These are phyloP conservation scores for Ancistrus triradiatus DNA, from an alignment of 2,113 vertebrate genomes.

Conservation along the genomic window DNA sequence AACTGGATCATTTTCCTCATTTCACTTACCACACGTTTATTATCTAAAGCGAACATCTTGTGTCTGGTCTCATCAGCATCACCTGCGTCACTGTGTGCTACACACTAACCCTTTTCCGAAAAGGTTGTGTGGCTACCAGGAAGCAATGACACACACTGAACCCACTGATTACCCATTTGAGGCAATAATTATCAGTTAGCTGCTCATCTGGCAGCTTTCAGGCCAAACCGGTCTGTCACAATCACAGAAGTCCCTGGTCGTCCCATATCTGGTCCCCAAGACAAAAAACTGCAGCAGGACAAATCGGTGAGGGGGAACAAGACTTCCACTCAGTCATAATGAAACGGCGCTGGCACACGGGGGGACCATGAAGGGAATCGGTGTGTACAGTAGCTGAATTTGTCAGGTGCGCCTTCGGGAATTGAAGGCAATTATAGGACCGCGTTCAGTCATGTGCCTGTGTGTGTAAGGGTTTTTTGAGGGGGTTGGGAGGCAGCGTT, in stretches of 20 bases:
- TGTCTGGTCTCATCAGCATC: too few relatives aligned
- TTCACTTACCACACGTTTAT: too few relatives aligned
- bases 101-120: too few relatives aligned
- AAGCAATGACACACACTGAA: neutral
- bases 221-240: conserved; percentile 20
- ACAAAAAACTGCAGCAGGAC: conserved; percentile 16
- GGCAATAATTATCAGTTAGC: conserved; percentile 44
- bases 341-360: conserved; percentile 41
- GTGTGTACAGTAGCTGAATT: conserved; percentile 45
- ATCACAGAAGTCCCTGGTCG: conserved; percentile 22
- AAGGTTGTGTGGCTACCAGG: too few relatives aligned
- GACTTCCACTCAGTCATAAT: conserved; percentile 50
- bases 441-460: conserved; percentile 9
- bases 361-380: conserved; percentile 28
- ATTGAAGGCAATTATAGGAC: conserved; percentile 39
- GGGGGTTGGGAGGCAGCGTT: neutral
- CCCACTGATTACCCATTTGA: conserved; percentile 42
- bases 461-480: conserved; percentile 9
- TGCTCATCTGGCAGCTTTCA: conserved; percentile 36
- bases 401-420: conserved; percentile 39
- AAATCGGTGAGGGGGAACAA: conserved; percentile 19
- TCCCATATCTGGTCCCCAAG: conserved; percentile 3
- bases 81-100: too few relatives aligned
- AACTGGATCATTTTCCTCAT: too few relatives aligned
- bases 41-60: too few relatives aligned